Evolutionary conservation across 2,113 vertebrate species (phyloP), one percentile per base, ranked within the genome.

Genomic region (Saccopteryx leptura): DNA sequence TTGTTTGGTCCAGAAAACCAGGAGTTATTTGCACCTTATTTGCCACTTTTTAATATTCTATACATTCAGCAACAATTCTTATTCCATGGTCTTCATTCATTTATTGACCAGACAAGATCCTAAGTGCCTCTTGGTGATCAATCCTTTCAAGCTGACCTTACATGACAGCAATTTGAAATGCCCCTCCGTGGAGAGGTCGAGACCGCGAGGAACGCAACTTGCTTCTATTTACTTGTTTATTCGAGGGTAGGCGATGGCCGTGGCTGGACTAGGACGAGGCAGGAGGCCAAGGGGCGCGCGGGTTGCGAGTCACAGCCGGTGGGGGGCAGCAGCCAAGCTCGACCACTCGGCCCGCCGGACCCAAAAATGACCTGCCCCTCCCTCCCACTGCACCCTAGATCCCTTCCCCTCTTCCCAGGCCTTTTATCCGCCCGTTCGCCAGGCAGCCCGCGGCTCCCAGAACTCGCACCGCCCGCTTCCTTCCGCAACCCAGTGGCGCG

Each of bases 201-300:
- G 82, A 50, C 66, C 23, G 24, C 54, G 54, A 79, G 50, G 68
- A 83, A 89, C 85, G 39, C 91, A 66, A 72, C 93, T 81, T 9
- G 93, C 58, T 95, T 90, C 94, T 85, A 87, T 95, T 89, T 86
- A 81, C 79, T 75, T 68, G 60, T 76, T 81, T 81, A 95, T 78
- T 68, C 48, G 50, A 82, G 65, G 28, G 87, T 69, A 28, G n/a
- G 76, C 31, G 72, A 61, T 11, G 72, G 72, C 54, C 11, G 33
- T 6, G 31, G 52, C 75, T 60, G 21, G 72, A 54, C 60, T 12
- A 7, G 54, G 48, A 66, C 17, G 14, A 26, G 56, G 39, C 23
- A 9, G n/a, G 28, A 76, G 21, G 39, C 24, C 14, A 46, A 74
- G 28, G 74, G 46, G 74, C 21, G 46, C 58, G 46, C 66, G 12